These are phyloP conservation scores for Leptoclinus maculatus DNA, from an alignment of 2,797 vertebrate species.

Conservation along the genomic window DNA sequence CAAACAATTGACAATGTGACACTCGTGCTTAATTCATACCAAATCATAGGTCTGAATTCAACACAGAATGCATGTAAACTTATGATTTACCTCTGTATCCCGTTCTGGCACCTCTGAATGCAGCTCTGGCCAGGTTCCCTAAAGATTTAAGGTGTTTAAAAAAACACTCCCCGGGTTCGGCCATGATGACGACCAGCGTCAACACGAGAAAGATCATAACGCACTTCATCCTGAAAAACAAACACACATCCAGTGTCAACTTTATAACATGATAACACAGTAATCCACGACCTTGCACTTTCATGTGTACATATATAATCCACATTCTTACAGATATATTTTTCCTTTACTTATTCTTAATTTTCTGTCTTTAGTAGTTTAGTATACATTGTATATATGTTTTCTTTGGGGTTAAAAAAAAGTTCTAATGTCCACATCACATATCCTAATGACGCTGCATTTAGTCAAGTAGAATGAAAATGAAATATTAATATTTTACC, in stretches of 20 bases:
- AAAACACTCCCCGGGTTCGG: constrained; percentile 34
- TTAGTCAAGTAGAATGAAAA: not conserved
- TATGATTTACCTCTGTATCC: not conserved
- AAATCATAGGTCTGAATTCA: not conserved
- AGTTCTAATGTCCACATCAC: not conserved
- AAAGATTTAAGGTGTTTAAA: not conserved
- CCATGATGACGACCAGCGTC: constrained; percentile 38
- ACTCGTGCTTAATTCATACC: not conserved
- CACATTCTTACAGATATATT: too few species aligned
- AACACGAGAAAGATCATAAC: constrained; percentile 6
- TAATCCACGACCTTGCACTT: not conserved
- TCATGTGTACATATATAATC: not conserved
- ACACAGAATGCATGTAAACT: not conserved
- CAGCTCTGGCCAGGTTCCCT: fast-evolving
- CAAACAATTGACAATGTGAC: not conserved
- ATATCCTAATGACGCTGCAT: not conserved
- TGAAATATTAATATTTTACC: not conserved
- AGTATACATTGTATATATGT: not conserved
- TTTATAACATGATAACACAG: not conserved
- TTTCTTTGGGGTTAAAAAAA: not conserved
- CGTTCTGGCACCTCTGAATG: fast-evolving
- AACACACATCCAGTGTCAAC: not conserved
- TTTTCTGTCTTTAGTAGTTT: not conserved
- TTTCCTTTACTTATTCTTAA: not conserved
- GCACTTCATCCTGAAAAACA: constrained; percentile 28